Base-by-base conservation (phyloP, 2,797 vertebrate species). In the Pteronotus mesoamericanus region DNA sequence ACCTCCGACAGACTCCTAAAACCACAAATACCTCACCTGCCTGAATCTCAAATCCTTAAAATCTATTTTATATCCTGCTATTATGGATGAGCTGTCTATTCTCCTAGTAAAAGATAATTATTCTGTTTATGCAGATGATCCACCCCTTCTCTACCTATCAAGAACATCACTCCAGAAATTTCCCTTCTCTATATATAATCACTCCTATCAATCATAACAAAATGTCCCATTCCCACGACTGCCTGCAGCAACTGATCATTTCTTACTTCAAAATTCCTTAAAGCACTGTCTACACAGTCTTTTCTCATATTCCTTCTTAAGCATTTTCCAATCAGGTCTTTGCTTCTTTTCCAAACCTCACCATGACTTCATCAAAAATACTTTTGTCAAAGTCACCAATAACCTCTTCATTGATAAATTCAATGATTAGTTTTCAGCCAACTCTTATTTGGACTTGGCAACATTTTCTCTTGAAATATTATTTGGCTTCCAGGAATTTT, bases 381-480 rank as follows among this genome's bases (percentile, higher is more conserved):
- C 21, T 72, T 75, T 94, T 75, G 32, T 87, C 37, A 91, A 94
- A 55, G 34, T 68, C 46, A 68, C 42, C 42, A 92, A 89, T 51
- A 57, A 80, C 9, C 8, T 84, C 24, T 37, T 85, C 34, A 89
- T 2, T 92, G n/a, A 74, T 86, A 94, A 92, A 91, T n/a, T 48
- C 79, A 95, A 51, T 44, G 39, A 19, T 11, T 53, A 66, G 12
- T 57, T 55, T 78, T 89, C 68, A 39, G 44, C n/a, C 64, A 66
- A 68, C 48, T 85, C 68, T 89, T 75, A 84, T 74, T 86, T 91
- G 48, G 24, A 96, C 15, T 74, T 55, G 74, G 55, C 44, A 61
- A 42, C 55, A 71, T 42, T 93, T 88, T 66, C n/a, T 79, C 29
- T 75, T 64, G 29, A 95, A 91, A 93, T 75, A 57, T 87, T 64